These are phyloP conservation scores for Vimba vimba DNA, from an alignment of 2,113 vertebrate species.

Conservation along the genomic window DNA sequence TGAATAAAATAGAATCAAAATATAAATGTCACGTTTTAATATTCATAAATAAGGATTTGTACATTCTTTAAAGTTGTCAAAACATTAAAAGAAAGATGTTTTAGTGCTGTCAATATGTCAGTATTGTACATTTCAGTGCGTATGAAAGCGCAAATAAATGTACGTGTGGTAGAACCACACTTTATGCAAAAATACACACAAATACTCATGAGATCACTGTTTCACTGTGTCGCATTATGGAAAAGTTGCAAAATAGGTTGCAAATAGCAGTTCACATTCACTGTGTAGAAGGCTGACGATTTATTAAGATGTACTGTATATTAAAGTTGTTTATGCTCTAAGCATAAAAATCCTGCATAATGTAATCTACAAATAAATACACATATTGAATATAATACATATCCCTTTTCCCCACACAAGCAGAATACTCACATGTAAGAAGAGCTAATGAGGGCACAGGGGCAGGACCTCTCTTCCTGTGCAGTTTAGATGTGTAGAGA, in stretches of 20 bases:
- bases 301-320: neutral
- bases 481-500: neutral
- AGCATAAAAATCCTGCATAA: constrained; percentile 3
- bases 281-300: neutral
- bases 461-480: neutral
- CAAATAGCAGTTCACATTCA: neutral
- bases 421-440: neutral
- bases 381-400: neutral
- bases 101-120: too few relatives aligned
- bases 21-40: too few relatives aligned
- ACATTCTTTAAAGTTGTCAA: too few relatives aligned
- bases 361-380: neutral
- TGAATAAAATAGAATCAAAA: too few relatives aligned
- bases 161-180: too few relatives aligned
- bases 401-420: neutral
- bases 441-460: constrained; percentile 17
- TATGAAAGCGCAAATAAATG: too few relatives aligned
- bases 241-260: neutral
- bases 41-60: too few relatives aligned
- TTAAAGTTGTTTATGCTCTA: neutral
- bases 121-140: too few relatives aligned
- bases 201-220: too few relatives aligned
- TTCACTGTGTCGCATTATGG: neutral
- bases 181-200: too few relatives aligned
- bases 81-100: too few relatives aligned